Conservation (phyloP, 1,140 invertebrate species). For the Ganaspis sp. region DNA sequence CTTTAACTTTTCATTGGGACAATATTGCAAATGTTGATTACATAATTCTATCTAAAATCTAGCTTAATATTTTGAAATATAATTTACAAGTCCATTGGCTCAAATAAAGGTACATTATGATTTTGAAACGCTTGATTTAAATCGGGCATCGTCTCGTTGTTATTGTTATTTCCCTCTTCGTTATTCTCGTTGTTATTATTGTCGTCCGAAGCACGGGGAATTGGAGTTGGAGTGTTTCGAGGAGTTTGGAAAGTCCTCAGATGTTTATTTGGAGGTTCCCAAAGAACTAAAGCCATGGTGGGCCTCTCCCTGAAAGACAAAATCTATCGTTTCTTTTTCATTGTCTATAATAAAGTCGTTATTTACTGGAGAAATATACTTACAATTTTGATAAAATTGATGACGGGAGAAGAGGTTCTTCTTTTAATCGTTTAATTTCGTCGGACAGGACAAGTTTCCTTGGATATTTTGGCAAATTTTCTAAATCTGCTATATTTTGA, state of each 20-base stretch:
- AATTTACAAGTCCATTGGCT: constrained; percentile 72
- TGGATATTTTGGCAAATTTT: constrained; percentile 57
- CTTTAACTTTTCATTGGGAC: constrained; percentile 22
- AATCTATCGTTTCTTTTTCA: constrained; percentile 51
- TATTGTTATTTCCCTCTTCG: constrained; percentile 51
- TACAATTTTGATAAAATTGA: constrained; percentile 79
- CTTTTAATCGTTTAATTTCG: constrained; percentile 81
- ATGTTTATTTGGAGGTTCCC: constrained; percentile 82
- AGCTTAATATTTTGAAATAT: background rate
- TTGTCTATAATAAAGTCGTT: constrained; percentile 28
- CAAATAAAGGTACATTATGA: constrained; percentile 47
- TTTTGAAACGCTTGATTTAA: constrained; percentile 61
- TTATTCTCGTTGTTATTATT: constrained; percentile 62
- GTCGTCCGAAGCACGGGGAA: constrained; percentile 40
- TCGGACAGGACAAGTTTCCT: constrained; percentile 81
- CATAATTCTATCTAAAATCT: background rate
- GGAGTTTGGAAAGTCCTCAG: constrained; percentile 65
- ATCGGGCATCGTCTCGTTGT: constrained; percentile 64
- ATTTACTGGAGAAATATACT: constrained; percentile 51
- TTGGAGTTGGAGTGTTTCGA: constrained; percentile 50
- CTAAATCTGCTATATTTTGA: constrained; percentile 45
- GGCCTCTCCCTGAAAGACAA: constrained; percentile 79
- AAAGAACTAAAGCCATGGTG: constrained; percentile 85
- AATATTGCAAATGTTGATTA: background rate
- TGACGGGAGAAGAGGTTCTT: constrained; percentile 79